Base-by-base conservation (phyloP, 1,140 invertebrate genomes). In the Leptinotarsa texana region DNA sequence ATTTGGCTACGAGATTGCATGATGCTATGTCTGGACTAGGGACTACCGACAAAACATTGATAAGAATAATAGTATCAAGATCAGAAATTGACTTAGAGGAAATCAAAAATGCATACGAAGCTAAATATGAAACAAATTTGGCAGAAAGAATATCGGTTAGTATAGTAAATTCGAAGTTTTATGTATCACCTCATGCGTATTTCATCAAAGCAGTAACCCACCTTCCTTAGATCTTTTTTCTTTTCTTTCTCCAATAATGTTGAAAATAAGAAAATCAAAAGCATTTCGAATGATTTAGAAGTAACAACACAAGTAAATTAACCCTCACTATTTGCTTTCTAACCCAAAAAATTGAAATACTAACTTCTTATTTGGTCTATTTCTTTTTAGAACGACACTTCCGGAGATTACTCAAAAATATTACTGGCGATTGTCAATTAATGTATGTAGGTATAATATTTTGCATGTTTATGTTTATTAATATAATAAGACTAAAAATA, bases 81-180 rank as follows among this genome's bases (percentile, higher is more conserved):
- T 94, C 92, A 77, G 96, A 98, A 90, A 91, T 96, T 42, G 96
- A 98, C 87, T 87, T 97, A 82, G 91, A 89, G 0, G 92, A 95
- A 77, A 95, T 98, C 75, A 95, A 95, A 81, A 90, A 93, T 22
- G 90, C 91, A 70, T 97, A 94, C 86, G 88, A 93, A 82, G 87
- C 86, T 63, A 90, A 92, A 81, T 97, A 95, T 82, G 93, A 91
- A 27, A 94, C 94, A 82, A 89, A 91, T 4, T 86, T 98, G 72
- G 92, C 91, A 75, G 92, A 90, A 80, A 92, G 92, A 83, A 94
- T 98, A 69, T 90, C 91, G 85, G 94, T 95, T 86, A 88, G 87
- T 86, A 77, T 73, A 27, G 1, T 66, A 57, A 17, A 17, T 17
- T 57, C 13, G 17, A 57, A 57, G 17, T 33, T 47, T 18, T 33